Evolutionary conservation across 2,888 invertebrate species (phyloP), one percentile per base, ranked within the genome.

Genomic region (Diadegma fenestrale): DNA sequence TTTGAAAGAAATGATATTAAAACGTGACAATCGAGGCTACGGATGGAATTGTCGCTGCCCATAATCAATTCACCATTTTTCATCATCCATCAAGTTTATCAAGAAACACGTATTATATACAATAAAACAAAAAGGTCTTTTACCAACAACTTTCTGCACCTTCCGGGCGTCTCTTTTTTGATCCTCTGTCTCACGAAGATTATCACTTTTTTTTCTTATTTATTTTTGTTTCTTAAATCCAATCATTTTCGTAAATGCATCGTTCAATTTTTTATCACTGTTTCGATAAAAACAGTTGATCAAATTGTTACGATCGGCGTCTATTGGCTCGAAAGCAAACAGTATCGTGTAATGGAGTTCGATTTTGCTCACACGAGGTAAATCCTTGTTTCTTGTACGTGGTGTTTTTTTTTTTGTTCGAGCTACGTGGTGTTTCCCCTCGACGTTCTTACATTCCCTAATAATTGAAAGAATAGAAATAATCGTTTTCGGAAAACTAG

Each of bases 401-500:
- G 45, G 68, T 37, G 19, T 68, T 22, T 43, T 66, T 75, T 58
- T n/a, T 54, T 54, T 8, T 61, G 14, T 43, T 43, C 51, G 41
- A 33, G 48, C 37, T 51, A 64, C 64, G 37, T 41, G 17, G 7
- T 17, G 48, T 69, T 82, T 45, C 33, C 26, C 22, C 58, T 63
- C 79, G 45, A 54, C 58, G 79, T 79, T 63, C 22, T 80, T 71
- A 80, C 84, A 84, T 84, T 84, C 84, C 84, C 76, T 68, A 43
- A 71, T 71, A 43, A 80, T 76, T 58, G 78, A 76, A 76, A 72
- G 66, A 76, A 43, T 48, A 76, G 37, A 63, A 41, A 41, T 54
- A 58, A 37, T 77, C 72, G 61, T 61, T 37, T 19, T 41, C 64
- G 71, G n/a, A 69, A 48, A n/a, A 71, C 33, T 51, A 48, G 30